A percentile compares a stretch with the other conserved stretches of the same genome.
Evolutionary conservation across 2,797 vertebrate species (phyloP).

Genomic region (Garrulus glandarius): DNA sequence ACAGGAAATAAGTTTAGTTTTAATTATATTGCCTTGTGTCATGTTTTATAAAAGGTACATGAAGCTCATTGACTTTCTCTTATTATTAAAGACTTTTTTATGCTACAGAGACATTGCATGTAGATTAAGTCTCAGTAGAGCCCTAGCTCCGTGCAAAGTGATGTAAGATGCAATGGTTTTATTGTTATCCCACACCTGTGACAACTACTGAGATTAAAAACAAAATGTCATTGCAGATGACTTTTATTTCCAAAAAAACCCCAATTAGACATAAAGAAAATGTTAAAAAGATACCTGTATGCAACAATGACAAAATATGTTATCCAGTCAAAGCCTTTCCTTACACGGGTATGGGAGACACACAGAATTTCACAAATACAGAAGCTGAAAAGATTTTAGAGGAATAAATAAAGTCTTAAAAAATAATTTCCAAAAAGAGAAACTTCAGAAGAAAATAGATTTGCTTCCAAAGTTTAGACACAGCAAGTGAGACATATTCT

Average conservation of each 20-base stretch:
- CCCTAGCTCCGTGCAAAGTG: not conserved
- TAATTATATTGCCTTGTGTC: conserved; percentile 81
- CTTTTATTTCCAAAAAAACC: not conserved
- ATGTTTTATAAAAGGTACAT: conserved; percentile 81
- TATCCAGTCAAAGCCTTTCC: not conserved
- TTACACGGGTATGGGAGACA: accelerated
- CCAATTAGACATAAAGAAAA: not conserved
- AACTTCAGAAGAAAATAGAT: not conserved
- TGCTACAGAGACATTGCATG: conserved; percentile 49
- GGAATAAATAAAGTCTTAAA: not conserved
- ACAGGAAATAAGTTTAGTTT: conserved; percentile 82
- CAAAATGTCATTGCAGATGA: not conserved
- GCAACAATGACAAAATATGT: not conserved
- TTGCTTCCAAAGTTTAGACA: not conserved
- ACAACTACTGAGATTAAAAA: conserved; percentile 39
- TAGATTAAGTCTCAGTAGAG: conserved; percentile 53
- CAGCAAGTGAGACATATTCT: not conserved
- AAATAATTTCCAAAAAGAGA: not conserved
- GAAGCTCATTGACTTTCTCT: conserved; percentile 76
- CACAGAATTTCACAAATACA: not conserved
- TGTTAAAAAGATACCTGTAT: not conserved
- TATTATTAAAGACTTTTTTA: conserved; percentile 73
- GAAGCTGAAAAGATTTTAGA: not conserved
- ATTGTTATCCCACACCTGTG: not conserved
- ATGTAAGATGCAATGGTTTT: conserved; percentile 49